phyloP scores from a whole-genome alignment of 1,140 invertebrate species.

The Saxidomus purpurata region DNA sequence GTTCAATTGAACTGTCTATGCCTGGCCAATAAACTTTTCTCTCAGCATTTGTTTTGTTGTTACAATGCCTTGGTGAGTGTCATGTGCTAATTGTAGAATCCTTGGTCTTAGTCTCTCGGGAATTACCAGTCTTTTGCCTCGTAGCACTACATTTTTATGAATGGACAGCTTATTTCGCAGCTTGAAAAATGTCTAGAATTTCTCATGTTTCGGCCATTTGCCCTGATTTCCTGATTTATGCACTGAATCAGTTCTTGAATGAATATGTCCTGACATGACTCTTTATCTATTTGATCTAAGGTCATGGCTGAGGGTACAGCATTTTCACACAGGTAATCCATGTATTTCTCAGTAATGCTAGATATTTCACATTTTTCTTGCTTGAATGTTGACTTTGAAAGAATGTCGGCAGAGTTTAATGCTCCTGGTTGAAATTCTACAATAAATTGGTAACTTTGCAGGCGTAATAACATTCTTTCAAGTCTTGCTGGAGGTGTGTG shows the following conservation, averaged over 20 bases:
- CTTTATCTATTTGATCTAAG: background rate
- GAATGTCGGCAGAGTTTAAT: background rate
- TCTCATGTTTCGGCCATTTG: background rate
- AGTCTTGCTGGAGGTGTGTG: too few relatives aligned
- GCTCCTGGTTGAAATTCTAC: conserved; percentile 3
- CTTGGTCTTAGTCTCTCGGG: background rate
- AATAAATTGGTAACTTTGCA: background rate
- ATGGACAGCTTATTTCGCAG: conserved; percentile 22
- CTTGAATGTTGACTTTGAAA: background rate
- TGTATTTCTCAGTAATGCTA: background rate
- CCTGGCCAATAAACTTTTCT: conserved; percentile 26
- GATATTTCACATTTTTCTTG: conserved; percentile 30
- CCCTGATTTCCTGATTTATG: background rate
- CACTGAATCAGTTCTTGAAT: background rate
- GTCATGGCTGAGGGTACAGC: background rate
- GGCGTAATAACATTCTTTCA: conserved; percentile 8
- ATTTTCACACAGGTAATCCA: background rate
- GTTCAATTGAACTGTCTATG: conserved; percentile 61
- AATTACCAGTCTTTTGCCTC: background rate
- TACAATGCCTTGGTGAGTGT: conserved; percentile 12
- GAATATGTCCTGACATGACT: conserved; percentile 29
- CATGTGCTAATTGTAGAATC: background rate
- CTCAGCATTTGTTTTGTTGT: conserved; percentile 40
- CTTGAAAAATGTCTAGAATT: background rate
- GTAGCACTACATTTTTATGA: background rate